Percentiles rank a stretch among this genome's conserved stretches.
Evolutionary conservation across 1,140 invertebrate genomes (phyloP).

Genomic region (Archivesica marissinica): DNA sequence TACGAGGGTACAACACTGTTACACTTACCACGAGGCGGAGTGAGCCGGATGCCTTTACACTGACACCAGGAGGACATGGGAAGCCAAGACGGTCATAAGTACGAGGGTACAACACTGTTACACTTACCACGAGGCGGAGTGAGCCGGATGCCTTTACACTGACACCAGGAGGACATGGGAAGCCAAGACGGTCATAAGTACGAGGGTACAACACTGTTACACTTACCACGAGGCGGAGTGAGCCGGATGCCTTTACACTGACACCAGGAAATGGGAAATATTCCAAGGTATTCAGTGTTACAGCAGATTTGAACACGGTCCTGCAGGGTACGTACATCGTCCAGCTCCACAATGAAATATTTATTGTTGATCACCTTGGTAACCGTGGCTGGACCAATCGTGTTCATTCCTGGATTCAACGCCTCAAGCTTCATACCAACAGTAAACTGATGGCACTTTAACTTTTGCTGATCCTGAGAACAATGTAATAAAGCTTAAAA

Average conservation of each 20-base stretch:
- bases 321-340: constrained; percentile 65
- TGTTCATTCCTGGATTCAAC: constrained; percentile 88
- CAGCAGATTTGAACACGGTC: constrained; percentile 78
- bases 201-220: too few relatives aligned
- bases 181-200: too few relatives aligned
- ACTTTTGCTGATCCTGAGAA: constrained; percentile 78
- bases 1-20: too few relatives aligned
- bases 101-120: too few relatives aligned
- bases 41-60: too few relatives aligned
- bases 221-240: constrained; percentile 79
- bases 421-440: constrained; percentile 89
- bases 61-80: too few relatives aligned
- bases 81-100: too few relatives aligned
- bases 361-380: constrained; percentile 87
- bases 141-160: too few relatives aligned
- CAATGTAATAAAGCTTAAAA: too few relatives aligned
- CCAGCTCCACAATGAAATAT: constrained; percentile 88
- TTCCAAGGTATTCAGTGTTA: constrained; percentile 79
- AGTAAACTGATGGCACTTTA: constrained; percentile 85
- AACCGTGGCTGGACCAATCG: constrained; percentile 89
- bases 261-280: constrained; percentile 83
- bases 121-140: too few relatives aligned
- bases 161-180: too few relatives aligned
- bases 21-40: too few relatives aligned
- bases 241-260: constrained; percentile 79